These are phyloP conservation scores for Beris chalybata DNA, from an alignment of 2,888 invertebrate species.

Conservation along the genomic window DNA sequence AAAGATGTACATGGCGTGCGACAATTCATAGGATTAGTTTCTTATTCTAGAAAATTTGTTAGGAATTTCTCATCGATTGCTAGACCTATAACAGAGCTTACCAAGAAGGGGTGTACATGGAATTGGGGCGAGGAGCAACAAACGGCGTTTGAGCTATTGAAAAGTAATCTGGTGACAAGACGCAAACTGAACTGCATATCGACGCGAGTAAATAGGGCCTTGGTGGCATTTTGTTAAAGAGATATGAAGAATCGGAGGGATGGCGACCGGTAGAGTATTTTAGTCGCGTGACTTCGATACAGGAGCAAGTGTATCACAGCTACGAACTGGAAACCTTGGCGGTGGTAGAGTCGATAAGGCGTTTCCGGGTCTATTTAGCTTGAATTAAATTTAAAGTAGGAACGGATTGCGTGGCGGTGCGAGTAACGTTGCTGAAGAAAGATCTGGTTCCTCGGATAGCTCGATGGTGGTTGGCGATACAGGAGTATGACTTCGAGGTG, in stretches of 20 bases:
- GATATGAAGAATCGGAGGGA: background rate
- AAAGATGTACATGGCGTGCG: constrained; percentile 4
- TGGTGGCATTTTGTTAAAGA: constrained; percentile 1
- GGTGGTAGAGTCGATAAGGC: no score
- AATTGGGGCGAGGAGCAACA: background rate
- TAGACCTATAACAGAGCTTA: background rate
- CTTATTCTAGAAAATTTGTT: constrained; percentile 13
- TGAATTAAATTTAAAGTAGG: constrained; percentile 18
- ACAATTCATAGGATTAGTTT: constrained; percentile 12
- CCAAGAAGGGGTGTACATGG: background rate
- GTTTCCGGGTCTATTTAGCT: no score
- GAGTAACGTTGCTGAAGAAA: background rate
- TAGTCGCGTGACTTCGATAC: background rate
- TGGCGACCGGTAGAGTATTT: background rate
- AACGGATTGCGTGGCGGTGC: constrained; percentile 19
- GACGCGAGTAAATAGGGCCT: no score
- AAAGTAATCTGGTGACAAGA: background rate
- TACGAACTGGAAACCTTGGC: constrained; percentile 7
- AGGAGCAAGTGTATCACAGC: constrained; percentile 4
- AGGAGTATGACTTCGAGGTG: background rate
- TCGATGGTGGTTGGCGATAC: no score
- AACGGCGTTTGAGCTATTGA: constrained; percentile 1
- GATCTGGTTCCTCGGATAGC: background rate
- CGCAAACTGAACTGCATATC: no score
- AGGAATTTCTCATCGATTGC: background rate